Evolutionary conservation across 2,888 invertebrate species (phyloP).

Genomic region (Caenorhabditis doughertyi): DNA sequence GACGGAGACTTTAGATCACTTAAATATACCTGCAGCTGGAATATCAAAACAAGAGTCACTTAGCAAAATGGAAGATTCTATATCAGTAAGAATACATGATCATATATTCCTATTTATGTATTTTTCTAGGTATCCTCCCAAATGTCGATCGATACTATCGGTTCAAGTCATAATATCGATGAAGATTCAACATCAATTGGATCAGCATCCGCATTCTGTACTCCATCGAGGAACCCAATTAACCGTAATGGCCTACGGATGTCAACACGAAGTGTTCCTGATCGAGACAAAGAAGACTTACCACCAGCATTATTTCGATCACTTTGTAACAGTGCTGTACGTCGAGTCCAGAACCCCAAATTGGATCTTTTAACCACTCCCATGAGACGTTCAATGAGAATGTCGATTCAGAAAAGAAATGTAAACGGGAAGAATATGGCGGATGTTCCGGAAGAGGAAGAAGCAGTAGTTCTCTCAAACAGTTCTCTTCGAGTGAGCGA

Average conservation of each 20-base stretch:
- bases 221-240: conserved; percentile 35
- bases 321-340: conserved; percentile 58
- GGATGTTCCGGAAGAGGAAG: conserved; percentile 64
- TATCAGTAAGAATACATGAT: too few relatives aligned
- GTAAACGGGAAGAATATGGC: conserved; percentile 50
- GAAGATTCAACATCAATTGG: conserved; percentile 43
- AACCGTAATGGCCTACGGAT: conserved; percentile 32
- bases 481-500: conserved; percentile 14
- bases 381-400: conserved; percentile 49
- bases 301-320: conserved; percentile 41
- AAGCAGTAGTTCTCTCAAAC: conserved; percentile 2
- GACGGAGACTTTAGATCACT: not conserved
- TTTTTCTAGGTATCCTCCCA: conserved; percentile 32
- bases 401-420: conserved; percentile 37
- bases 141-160: conserved; percentile 51
- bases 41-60: conserved; percentile 22
- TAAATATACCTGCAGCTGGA: conserved; percentile 13
- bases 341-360: conserved; percentile 44
- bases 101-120: not conserved
- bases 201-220: conserved; percentile 46
- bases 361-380: conserved; percentile 8
- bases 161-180: conserved; percentile 40
- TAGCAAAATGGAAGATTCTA: conserved; percentile 31
- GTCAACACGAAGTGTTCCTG: conserved; percentile 58
- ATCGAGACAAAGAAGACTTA: conserved; percentile 6